Conservation (phyloP, 2,797 vertebrate species). For the Anguilla marmorata region DNA sequence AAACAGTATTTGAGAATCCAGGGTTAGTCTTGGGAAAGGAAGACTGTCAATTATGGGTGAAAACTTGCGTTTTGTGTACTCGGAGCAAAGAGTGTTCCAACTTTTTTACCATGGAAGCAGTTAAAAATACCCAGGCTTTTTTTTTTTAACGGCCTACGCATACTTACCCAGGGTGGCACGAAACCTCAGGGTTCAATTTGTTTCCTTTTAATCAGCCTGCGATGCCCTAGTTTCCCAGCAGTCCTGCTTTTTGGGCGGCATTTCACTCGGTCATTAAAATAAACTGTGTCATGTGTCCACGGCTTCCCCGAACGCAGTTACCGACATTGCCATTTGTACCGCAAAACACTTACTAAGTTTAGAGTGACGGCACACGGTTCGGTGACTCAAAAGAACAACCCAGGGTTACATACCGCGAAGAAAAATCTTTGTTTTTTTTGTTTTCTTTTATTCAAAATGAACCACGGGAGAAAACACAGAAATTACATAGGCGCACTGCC, state of each 20-base stretch:
- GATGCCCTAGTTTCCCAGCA: slow-evolving; percentile 56
- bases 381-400: neutral
- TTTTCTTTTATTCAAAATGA: neutral
- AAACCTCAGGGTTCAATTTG: slow-evolving; percentile 51
- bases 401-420: neutral
- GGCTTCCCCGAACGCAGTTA: slow-evolving; percentile 46
- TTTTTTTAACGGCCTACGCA: slow-evolving; percentile 6
- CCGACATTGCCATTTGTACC: neutral
- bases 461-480: neutral
- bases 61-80: slow-evolving; percentile 35
- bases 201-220: slow-evolving; percentile 63
- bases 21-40: neutral
- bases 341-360: neutral
- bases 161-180: slow-evolving; percentile 46
- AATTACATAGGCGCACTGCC: neutral
- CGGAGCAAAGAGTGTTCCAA: slow-evolving; percentile 22
- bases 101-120: slow-evolving; percentile 5
- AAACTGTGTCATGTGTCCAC: slow-evolving; percentile 67
- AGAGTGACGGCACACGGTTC: neutral
- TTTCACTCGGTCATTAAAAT: slow-evolving; percentile 64
- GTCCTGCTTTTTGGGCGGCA: slow-evolving; percentile 45
- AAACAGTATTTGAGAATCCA: slow-evolving; percentile 9
- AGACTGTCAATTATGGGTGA: slow-evolving; percentile 30
- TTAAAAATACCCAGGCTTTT: slow-evolving; percentile 37
- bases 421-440: neutral